Percentiles rank a stretch among this genome's conserved stretches.
Conservation (phyloP, 1,140 invertebrate genomes). For the Euura saliciscinereae region DNA sequence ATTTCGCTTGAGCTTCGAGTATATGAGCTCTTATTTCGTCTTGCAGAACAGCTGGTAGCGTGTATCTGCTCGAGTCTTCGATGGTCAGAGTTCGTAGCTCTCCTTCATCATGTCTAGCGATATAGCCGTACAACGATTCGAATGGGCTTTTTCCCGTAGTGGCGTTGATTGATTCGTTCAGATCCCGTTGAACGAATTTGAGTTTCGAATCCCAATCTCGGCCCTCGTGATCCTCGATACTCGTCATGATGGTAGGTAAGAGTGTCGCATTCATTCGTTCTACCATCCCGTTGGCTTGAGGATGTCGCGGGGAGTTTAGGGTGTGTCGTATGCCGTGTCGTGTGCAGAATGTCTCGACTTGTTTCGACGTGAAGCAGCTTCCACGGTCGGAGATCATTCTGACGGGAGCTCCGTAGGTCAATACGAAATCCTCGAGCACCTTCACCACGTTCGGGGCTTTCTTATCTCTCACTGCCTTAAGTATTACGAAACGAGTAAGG, state of each 20-base stretch:
- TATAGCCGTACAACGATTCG: slow-evolving; percentile 25
- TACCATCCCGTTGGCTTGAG: slow-evolving; percentile 37
- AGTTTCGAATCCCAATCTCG: slow-evolving; percentile 22
- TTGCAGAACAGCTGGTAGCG: slow-evolving; percentile 14
- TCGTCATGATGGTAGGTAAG: slow-evolving; percentile 16
- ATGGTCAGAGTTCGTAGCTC: background rate
- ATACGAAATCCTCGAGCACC: slow-evolving; percentile 20
- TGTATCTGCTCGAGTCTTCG: background rate
- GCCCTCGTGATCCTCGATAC: background rate
- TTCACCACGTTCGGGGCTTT: slow-evolving; percentile 9
- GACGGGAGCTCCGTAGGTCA: slow-evolving; percentile 25
- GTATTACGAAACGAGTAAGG: slow-evolving; percentile 19
- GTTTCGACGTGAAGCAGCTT: slow-evolving; percentile 35
- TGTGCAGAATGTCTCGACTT: slow-evolving; percentile 33
- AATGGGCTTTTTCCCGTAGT: slow-evolving; percentile 22
- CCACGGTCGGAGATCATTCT: slow-evolving; percentile 39
- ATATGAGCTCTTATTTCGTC: slow-evolving; percentile 18
- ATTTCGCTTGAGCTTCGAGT: slow-evolving; percentile 13
- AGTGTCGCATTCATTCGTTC: slow-evolving; percentile 24
- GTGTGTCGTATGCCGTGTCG: slow-evolving; percentile 34
- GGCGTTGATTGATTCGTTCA: slow-evolving; percentile 20
- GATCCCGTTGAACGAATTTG: slow-evolving; percentile 15
- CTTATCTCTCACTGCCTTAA: slow-evolving; percentile 17
- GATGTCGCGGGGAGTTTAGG: slow-evolving; percentile 35
- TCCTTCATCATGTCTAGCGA: slow-evolving; percentile 19